Evolutionary conservation across 2,797 vertebrate genomes (phyloP).

Genomic region (Lophotriccus pileatus): DNA sequence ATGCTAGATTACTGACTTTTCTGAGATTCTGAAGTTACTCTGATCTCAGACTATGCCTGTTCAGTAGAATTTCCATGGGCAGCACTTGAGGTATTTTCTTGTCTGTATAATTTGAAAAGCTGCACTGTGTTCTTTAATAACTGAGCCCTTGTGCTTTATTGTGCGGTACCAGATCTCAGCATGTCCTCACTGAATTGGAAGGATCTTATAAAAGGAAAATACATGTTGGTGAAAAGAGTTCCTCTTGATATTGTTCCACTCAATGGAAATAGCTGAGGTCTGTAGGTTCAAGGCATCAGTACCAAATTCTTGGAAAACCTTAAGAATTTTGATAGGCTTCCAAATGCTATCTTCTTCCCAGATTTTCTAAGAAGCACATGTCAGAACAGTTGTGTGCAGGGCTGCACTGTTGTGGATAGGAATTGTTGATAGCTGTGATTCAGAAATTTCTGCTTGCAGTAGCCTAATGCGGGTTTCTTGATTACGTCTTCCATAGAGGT

Average conservation of each 20-base stretch:
- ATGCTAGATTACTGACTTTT: not conserved
- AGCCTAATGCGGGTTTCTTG: not conserved
- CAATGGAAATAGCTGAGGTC: not conserved
- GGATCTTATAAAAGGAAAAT: not conserved
- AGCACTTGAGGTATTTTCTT: not conserved
- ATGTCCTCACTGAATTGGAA: not conserved
- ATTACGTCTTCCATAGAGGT: not conserved
- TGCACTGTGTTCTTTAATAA: not conserved
- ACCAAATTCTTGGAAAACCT: slow-evolving; percentile 3
- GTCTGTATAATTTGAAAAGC: not conserved
- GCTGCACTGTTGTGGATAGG: not conserved
- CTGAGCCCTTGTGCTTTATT: not conserved
- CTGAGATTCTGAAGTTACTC: not conserved
- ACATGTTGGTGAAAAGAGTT: not conserved
- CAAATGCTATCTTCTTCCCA: not conserved
- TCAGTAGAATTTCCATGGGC: not conserved
- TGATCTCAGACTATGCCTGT: not conserved
- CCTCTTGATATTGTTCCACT: not conserved
- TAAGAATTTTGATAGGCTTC: not conserved
- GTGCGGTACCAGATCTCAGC: not conserved
- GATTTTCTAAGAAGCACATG: not conserved
- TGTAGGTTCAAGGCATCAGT: not conserved
- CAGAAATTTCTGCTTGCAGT: not conserved
- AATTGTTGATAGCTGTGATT: not conserved
- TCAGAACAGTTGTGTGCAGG: not conserved